These are phyloP conservation scores for Ormyrus nitidulus DNA, from an alignment of 2,888 invertebrate species.

Conservation along the genomic window DNA sequence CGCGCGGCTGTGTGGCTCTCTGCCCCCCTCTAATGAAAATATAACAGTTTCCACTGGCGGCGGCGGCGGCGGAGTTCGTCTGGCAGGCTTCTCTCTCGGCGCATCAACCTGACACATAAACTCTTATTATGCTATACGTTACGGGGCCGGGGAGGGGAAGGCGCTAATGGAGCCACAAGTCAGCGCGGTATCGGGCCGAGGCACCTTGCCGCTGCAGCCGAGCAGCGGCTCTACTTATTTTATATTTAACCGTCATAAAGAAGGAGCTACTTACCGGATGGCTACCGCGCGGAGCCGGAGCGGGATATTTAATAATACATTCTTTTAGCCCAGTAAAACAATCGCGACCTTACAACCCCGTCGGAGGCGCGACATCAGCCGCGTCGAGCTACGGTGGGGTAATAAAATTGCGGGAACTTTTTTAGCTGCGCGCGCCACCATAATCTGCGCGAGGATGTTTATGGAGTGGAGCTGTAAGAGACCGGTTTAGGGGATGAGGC, in stretches of 20 bases:
- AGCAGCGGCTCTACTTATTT: constrained; percentile 72
- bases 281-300: neutral
- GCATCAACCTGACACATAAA: constrained; percentile 76
- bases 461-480: constrained; percentile 13
- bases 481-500: neutral
- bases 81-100: constrained; percentile 67
- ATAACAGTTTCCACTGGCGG: constrained; percentile 70
- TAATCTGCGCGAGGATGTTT: constrained; percentile 43
- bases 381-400: neutral
- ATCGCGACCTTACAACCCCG: constrained; percentile 27
- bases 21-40: constrained; percentile 72
- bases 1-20: no score
- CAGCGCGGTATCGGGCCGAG: constrained; percentile 60
- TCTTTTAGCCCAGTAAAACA: constrained; percentile 55
- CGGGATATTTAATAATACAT: constrained; percentile 72
- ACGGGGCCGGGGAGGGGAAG: constrained; percentile 62
- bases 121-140: constrained; percentile 76
- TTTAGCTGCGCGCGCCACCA: neutral
- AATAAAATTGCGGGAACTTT: constrained; percentile 34
- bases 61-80: constrained; percentile 70
- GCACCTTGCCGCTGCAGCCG: constrained; percentile 58
- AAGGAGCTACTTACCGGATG: constrained; percentile 70
- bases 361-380: neutral
- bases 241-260: constrained; percentile 75
- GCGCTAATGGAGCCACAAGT: constrained; percentile 75